Conservation (phyloP, 2,888 invertebrate species). For the Trachelus iudaicus region DNA sequence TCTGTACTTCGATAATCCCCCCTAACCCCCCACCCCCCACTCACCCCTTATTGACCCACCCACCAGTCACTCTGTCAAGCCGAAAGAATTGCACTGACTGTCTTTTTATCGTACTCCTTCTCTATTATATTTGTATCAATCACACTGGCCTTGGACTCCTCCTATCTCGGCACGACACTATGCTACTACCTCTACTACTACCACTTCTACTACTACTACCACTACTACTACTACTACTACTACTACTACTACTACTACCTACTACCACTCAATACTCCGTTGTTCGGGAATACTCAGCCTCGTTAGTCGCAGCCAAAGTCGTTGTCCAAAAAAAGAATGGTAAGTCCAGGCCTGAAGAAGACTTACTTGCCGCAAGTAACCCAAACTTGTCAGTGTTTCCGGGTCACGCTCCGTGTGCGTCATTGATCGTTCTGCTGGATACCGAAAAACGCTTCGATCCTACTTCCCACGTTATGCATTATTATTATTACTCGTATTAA, state of each 20-base stretch:
- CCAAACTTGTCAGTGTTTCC: slow-evolving; percentile 14
- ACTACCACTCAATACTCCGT: slow-evolving; percentile 64
- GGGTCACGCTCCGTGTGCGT: slow-evolving; percentile 1
- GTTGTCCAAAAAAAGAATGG: slow-evolving; percentile 68
- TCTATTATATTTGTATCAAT: slow-evolving; percentile 66
- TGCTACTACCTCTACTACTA: slow-evolving; percentile 53
- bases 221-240: slow-evolving; percentile 45
- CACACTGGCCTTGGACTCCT: slow-evolving; percentile 66
- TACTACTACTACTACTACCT: slow-evolving; percentile 49
- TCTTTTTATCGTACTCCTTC: slow-evolving; percentile 66
- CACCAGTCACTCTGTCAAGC: slow-evolving; percentile 9
- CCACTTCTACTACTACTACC: slow-evolving; percentile 49
- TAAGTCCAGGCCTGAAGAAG: slow-evolving; percentile 65
- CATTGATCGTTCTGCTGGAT: slow-evolving; percentile 2
- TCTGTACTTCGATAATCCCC: background rate
- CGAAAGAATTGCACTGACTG: slow-evolving; percentile 58
- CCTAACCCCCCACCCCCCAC: background rate
- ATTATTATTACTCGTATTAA: too few species aligned
- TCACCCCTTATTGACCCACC: background rate
- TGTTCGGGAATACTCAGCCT: slow-evolving; percentile 62
- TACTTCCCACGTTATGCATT: too few species aligned
- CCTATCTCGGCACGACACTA: slow-evolving; percentile 66
- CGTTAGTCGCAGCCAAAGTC: slow-evolving; percentile 67
- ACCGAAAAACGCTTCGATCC: background rate
- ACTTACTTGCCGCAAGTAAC: slow-evolving; percentile 60